phyloP scores from a whole-genome alignment of 1,140 invertebrate genomes.

The Calliopsis andreniformis region DNA sequence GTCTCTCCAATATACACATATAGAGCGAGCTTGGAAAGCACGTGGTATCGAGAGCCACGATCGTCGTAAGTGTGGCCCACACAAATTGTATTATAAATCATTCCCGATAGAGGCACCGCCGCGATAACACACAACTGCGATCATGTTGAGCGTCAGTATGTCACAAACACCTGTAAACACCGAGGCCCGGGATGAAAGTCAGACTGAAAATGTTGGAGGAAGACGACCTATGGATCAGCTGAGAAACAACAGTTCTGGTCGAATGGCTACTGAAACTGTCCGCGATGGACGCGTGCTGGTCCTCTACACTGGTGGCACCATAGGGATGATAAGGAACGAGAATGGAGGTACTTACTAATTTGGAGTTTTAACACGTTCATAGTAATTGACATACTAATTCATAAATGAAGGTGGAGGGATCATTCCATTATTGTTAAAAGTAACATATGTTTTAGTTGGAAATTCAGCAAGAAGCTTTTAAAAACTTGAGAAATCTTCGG shows the following conservation, averaged over 20 bases:
- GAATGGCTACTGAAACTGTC: slow-evolving; percentile 45
- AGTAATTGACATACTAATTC: too few species aligned
- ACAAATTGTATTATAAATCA: slow-evolving; percentile 36
- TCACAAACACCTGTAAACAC: not conserved
- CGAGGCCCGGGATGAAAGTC: too few species aligned
- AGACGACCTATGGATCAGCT: not conserved
- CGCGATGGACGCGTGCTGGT: slow-evolving; percentile 84
- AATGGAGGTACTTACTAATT: slow-evolving; percentile 84
- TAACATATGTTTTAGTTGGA: too few species aligned
- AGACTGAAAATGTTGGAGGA: not conserved
- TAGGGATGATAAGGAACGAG: slow-evolving; percentile 91
- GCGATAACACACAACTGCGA: not conserved
- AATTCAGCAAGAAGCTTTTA: too few species aligned
- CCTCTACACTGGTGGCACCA: slow-evolving; percentile 94
- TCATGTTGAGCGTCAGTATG: slow-evolving; percentile 3
- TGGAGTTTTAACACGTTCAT: too few species aligned
- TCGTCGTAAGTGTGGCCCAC: too few species aligned
- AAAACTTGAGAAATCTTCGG: too few species aligned
- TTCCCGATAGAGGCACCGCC: not conserved
- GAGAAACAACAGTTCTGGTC: not conserved
- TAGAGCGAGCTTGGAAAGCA: not conserved
- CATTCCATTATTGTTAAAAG: too few species aligned
- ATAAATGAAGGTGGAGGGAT: too few species aligned
- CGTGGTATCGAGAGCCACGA: not conserved
- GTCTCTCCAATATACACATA: too few species aligned